phyloP scores from a whole-genome alignment of 1,140 invertebrate species.

The Nasonia longicornis region DNA sequence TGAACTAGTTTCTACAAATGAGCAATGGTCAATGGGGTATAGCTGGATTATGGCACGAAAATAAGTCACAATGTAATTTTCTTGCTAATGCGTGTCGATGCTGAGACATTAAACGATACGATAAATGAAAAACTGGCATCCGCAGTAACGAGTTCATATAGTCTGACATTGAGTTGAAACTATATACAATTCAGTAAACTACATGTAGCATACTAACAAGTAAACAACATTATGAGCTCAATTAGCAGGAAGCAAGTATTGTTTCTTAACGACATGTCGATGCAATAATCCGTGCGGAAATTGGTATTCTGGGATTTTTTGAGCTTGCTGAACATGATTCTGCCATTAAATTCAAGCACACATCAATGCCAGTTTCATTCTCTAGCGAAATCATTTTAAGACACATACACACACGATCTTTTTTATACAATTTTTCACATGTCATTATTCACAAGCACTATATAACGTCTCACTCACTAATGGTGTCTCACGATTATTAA shows the following conservation, averaged over 20 bases:
- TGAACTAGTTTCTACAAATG: constrained; percentile 1
- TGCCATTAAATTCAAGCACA: constrained; percentile 27
- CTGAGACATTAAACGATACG: not conserved
- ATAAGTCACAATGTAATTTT: not conserved
- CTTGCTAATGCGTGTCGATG: not conserved
- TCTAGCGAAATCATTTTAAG: constrained; percentile 5
- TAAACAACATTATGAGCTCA: constrained; percentile 6
- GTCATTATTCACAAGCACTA: constrained; percentile 34
- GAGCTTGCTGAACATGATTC: constrained; percentile 38
- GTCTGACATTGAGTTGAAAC: not conserved
- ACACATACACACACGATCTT: not conserved
- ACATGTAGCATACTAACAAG: not conserved
- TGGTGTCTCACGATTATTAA: constrained; percentile 1
- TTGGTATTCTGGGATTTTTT: constrained; percentile 46
- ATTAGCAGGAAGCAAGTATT: constrained; percentile 26
- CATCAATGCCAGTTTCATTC: constrained; percentile 32
- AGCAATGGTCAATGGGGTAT: not conserved
- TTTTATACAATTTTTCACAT: constrained; percentile 16
- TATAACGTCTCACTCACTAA: not conserved
- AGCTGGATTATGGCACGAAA: not conserved
- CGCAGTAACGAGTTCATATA: not conserved
- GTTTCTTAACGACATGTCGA: constrained; percentile 28
- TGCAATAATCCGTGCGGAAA: constrained; percentile 23
- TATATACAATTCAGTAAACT: not conserved
- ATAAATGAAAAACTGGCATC: constrained; percentile 2